Evolutionary conservation across 2,888 invertebrate genomes (phyloP).

Genomic region (Tipula confusa): DNA sequence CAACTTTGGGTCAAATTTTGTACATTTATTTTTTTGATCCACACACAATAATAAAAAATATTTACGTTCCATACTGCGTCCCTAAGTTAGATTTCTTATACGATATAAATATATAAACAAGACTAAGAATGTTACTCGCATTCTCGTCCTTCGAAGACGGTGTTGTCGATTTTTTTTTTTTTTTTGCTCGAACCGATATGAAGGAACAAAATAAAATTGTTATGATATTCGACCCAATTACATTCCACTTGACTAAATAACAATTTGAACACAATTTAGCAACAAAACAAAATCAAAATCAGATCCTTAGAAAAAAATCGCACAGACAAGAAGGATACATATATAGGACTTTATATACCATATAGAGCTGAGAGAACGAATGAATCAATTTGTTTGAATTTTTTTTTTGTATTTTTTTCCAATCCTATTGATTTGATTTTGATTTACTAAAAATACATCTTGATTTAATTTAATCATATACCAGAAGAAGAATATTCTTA

Average conservation of each 20-base stretch:
- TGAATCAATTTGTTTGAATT: neutral
- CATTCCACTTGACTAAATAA: conserved; percentile 6
- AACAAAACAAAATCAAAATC: conserved; percentile 1
- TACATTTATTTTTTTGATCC: neutral
- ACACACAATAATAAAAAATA: neutral
- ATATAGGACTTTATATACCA: neutral
- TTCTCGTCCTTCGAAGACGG: neutral
- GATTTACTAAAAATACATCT: conserved; percentile 25
- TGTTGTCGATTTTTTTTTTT: neutral
- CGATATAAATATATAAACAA: neutral
- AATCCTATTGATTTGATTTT: conserved; percentile 14
- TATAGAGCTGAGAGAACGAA: neutral
- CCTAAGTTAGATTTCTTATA: neutral
- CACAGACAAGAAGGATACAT: neutral
- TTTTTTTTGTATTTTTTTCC: neutral
- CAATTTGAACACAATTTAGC: conserved; percentile 20
- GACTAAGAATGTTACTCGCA: neutral
- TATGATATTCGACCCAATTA: neutral
- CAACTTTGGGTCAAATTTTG: neutral
- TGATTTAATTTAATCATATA: conserved; percentile 12
- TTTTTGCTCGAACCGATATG: no score
- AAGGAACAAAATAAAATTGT: no score
- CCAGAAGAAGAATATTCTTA: neutral
- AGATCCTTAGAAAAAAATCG: neutral
- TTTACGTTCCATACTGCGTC: neutral